A percentile compares a stretch with the other conserved stretches of the same genome.
Evolutionary conservation across 1,140 invertebrate genomes (phyloP).

Genomic region (Apis florea): DNA sequence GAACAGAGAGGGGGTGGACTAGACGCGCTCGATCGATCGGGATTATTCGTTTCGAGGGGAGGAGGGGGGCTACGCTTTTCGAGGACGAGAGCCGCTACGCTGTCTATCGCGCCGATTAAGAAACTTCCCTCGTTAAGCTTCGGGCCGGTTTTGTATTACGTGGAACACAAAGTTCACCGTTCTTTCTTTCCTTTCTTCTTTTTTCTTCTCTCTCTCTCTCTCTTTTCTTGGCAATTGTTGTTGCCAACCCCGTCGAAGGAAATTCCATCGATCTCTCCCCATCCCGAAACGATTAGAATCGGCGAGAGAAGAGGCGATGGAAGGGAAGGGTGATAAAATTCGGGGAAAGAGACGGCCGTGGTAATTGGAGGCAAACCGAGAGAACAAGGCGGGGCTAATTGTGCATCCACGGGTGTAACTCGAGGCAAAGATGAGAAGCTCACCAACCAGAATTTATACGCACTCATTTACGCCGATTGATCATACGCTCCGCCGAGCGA

Average conservation of each 20-base stretch:
- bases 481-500: conserved; percentile 62
- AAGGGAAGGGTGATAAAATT: not conserved
- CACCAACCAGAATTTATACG: conserved; percentile 57
- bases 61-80: conserved; percentile 1
- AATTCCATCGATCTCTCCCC: not conserved
- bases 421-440: conserved; percentile 53
- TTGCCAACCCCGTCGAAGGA: not conserved
- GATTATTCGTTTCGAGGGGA: conserved; percentile 17
- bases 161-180: conserved; percentile 1
- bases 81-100: not conserved
- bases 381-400: conserved; percentile 24
- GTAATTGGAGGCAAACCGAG: conserved; percentile 15
- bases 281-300: not conserved
- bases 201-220: not conserved
- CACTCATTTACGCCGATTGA: conserved; percentile 61
- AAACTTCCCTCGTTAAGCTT: conserved; percentile 43
- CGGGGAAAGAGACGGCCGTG: not conserved
- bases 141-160: conserved; percentile 7
- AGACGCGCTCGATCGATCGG: conserved; percentile 11
- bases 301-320: not conserved
- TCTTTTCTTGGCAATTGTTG: too few species aligned
- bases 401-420: conserved; percentile 43
- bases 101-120: conserved; percentile 27
- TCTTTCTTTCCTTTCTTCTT: too few species aligned
- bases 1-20: not conserved